Evolutionary conservation across 2,797 vertebrate genomes (phyloP).

Genomic region (Vespertilio murinus): DNA sequence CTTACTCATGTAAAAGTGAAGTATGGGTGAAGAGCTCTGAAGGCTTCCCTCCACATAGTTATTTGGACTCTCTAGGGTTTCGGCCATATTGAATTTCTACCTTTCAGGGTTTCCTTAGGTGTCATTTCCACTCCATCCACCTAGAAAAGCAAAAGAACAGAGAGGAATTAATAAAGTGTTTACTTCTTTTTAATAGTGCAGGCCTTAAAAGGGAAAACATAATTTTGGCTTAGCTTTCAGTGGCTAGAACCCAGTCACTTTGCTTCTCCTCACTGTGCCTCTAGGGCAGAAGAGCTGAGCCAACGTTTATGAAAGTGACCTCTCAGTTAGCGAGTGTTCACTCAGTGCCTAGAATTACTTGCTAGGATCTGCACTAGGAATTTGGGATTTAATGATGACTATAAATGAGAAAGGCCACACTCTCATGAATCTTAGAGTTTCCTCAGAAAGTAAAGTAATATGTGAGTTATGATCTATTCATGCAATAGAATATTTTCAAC

Average conservation of each 20-base stretch:
- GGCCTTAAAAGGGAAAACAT: neutral
- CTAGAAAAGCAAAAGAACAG: neutral
- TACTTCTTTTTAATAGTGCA: neutral
- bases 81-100: neutral
- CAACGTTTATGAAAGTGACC: neutral
- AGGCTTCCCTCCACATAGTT: neutral
- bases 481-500: neutral
- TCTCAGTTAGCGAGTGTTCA: neutral
- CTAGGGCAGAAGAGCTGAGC: neutral
- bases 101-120: neutral
- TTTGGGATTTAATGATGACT: neutral
- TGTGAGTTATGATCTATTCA: neutral
- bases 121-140: neutral
- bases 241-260: neutral
- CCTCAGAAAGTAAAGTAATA: neutral
- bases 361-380: neutral
- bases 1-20: neutral
- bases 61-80: neutral
- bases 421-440: conserved; percentile 5
- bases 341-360: neutral
- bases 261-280: neutral
- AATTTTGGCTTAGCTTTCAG: neutral
- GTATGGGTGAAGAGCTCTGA: neutral
- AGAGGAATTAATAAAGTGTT: neutral
- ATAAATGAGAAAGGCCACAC: neutral